These are phyloP conservation scores for Epizoanthus rinbou DNA, from an alignment of 92 coral and sea anemone genomes.

Conservation along the genomic window DNA sequence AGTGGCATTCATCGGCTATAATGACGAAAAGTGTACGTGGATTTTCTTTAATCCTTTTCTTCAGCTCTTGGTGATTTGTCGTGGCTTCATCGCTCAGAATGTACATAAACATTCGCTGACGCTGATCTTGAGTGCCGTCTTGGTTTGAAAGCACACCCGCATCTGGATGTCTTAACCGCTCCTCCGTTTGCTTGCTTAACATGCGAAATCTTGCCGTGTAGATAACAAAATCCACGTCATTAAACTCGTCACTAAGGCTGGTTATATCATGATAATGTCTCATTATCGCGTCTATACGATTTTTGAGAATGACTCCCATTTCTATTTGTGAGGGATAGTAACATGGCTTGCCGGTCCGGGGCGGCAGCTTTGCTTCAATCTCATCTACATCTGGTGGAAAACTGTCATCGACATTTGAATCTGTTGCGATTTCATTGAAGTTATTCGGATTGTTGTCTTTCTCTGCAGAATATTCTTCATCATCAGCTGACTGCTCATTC, in stretches of 20 bases:
- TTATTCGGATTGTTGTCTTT: not conserved
- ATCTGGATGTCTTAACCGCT: slow-evolving; percentile 51
- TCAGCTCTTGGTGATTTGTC: slow-evolving; percentile 33
- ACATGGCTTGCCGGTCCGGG: slow-evolving; percentile 47
- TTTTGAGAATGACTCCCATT: slow-evolving; percentile 53
- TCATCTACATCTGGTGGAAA: slow-evolving; percentile 43
- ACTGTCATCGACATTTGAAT: slow-evolving; percentile 12
- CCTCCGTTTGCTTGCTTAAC: slow-evolving; percentile 64
- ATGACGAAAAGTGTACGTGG: slow-evolving; percentile 51
- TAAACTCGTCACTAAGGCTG: slow-evolving; percentile 40
- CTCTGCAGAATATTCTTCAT: slow-evolving; percentile 11
- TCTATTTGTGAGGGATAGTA: slow-evolving; percentile 60
- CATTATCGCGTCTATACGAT: slow-evolving; percentile 56
- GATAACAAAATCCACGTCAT: slow-evolving; percentile 53
- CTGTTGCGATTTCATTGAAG: not conserved
- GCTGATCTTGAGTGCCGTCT: slow-evolving; percentile 21
- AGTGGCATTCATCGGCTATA: slow-evolving; percentile 62
- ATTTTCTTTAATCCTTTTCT: slow-evolving; percentile 21
- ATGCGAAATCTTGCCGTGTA: slow-evolving; percentile 62
- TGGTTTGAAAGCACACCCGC: slow-evolving; percentile 52
- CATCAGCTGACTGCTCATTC: not conserved
- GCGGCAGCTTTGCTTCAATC: slow-evolving; percentile 11
- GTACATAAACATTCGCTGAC: slow-evolving; percentile 57
- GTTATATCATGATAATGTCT: slow-evolving; percentile 47
- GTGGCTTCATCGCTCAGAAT: slow-evolving; percentile 33